phyloP scores from a whole-genome alignment of 2,797 vertebrate species.

The Pachyuromys duprasi region DNA sequence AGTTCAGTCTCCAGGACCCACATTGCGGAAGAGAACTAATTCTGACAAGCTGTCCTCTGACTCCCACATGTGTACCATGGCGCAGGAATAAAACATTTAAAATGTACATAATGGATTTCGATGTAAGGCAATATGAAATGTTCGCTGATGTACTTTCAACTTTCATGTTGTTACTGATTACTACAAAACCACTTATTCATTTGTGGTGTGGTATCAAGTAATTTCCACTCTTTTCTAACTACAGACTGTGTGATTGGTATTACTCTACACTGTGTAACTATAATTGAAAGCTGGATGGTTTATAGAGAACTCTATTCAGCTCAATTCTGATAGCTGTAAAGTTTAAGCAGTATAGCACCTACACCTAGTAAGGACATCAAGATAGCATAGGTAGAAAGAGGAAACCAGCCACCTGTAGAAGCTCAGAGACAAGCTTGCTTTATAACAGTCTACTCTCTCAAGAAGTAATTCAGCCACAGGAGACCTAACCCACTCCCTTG shows the following conservation, averaged over 20 bases:
- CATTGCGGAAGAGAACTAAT: neutral
- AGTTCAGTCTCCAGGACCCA: neutral
- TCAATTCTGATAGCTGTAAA: neutral
- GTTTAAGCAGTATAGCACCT: neutral
- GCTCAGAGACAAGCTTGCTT: neutral
- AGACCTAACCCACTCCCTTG: neutral
- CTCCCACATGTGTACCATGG: neutral
- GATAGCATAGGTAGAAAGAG: neutral
- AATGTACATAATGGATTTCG: neutral
- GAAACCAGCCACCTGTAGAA: neutral
- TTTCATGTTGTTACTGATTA: neutral
- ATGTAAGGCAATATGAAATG: neutral
- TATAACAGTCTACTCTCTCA: neutral
- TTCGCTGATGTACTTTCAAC: neutral
- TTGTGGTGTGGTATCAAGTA: neutral
- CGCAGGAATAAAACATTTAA: neutral
- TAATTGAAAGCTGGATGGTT: neutral
- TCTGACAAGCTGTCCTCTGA: neutral
- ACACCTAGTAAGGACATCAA: neutral
- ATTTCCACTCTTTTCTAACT: neutral
- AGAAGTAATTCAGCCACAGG: neutral
- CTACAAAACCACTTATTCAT: neutral
- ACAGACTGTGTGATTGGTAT: neutral
- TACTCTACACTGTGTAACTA: neutral
- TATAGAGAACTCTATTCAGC: neutral